Conservation (phyloP, 2,888 invertebrate species). For the Lepidonotus clava region DNA sequence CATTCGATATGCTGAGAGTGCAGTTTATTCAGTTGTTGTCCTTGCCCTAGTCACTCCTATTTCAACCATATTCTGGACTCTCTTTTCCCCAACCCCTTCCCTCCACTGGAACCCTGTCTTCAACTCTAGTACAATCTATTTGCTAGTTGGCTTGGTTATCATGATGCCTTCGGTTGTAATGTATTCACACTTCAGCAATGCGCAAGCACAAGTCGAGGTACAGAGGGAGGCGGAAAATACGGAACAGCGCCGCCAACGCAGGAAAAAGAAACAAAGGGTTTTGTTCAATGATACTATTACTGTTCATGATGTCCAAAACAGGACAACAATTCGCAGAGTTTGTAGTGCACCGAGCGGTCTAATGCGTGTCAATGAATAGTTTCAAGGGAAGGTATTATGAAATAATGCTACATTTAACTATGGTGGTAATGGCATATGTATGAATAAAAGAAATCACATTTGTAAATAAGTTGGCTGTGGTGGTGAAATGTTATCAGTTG, state of each 20-base stretch:
- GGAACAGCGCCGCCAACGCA: neutral
- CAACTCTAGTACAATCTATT: slow-evolving; percentile 68
- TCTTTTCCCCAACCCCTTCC: slow-evolving; percentile 66
- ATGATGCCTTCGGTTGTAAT: slow-evolving; percentile 69
- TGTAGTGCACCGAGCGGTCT: no score
- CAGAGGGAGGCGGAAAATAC: slow-evolving; percentile 55
- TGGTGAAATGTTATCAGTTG: no score
- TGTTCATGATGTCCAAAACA: neutral
- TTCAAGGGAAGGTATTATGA: no score
- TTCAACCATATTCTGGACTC: slow-evolving; percentile 70
- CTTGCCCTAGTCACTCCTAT: slow-evolving; percentile 68
- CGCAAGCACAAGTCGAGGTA: slow-evolving; percentile 60
- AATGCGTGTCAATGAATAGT: no score
- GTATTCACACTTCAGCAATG: slow-evolving; percentile 69
- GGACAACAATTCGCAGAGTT: no score
- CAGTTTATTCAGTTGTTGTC: slow-evolving; percentile 69
- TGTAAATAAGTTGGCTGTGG: no score
- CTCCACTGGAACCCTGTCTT: slow-evolving; percentile 69
- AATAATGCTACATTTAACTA: no score
- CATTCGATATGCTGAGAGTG: slow-evolving; percentile 71
- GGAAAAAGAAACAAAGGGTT: neutral
- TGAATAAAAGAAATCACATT: no score
- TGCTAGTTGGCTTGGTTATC: slow-evolving; percentile 66
- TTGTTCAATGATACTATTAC: neutral
- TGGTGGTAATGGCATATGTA: no score